These are phyloP conservation scores for Heterodera schachtii DNA, from an alignment of 1,140 invertebrate genomes.

Conservation along the genomic window DNA sequence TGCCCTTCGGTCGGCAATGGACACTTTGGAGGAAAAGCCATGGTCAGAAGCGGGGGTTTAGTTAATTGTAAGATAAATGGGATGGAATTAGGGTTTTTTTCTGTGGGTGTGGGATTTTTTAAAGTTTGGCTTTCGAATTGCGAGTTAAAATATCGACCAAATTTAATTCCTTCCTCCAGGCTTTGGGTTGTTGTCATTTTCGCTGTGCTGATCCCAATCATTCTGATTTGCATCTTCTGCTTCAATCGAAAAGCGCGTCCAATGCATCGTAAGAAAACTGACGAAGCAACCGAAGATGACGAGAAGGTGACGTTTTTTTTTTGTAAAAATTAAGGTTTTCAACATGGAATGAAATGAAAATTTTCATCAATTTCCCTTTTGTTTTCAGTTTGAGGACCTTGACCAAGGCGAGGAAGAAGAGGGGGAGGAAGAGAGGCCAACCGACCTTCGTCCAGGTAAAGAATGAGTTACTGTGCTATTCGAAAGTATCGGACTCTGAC, in stretches of 20 bases:
- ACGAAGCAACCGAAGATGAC: constrained; percentile 34
- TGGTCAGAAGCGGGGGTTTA: constrained; percentile 71
- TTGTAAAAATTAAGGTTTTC: too few species aligned
- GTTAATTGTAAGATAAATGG: too few species aligned
- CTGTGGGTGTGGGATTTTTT: too few species aligned
- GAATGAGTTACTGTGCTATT: too few species aligned
- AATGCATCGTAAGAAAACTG: constrained; percentile 50
- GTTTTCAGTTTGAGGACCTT: background rate
- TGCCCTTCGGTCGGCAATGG: constrained; percentile 77
- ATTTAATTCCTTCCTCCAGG: background rate
- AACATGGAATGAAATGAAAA: constrained; percentile 4
- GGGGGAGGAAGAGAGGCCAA: constrained; percentile 28
- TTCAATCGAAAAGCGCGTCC: constrained; percentile 70
- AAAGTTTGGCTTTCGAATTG: too few species aligned
- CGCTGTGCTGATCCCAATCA: constrained; percentile 77
- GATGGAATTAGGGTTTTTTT: too few species aligned
- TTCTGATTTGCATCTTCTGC: constrained; percentile 79
- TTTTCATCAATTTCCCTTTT: constrained; percentile 7
- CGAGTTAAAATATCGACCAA: too few species aligned
- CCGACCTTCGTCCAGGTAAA: background rate
- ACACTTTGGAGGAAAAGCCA: constrained; percentile 83
- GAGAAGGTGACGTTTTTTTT: background rate
- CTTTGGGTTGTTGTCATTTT: constrained; percentile 70
- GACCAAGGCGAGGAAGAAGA: background rate
- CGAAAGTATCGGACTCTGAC: too few species aligned